These are phyloP conservation scores for Trachelus stipa DNA, from an alignment of 2,888 invertebrate genomes.

Conservation along the genomic window DNA sequence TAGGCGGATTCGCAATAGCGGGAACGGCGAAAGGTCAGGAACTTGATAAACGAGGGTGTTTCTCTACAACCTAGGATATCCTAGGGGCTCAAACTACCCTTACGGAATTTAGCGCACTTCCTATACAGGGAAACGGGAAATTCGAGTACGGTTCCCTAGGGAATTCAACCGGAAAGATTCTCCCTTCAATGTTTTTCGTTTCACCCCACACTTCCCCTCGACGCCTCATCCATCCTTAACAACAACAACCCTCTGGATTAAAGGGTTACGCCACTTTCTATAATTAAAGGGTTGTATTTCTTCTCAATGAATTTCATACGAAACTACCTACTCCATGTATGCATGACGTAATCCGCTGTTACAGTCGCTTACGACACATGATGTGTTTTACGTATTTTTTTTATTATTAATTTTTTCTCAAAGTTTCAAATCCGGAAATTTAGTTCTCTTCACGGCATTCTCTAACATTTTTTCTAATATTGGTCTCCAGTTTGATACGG, in stretches of 20 bases:
- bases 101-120: neutral
- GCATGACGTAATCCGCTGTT: neutral
- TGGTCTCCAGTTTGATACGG: neutral
- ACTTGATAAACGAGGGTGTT: constrained; percentile 6
- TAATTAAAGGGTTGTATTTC: neutral
- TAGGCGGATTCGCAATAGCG: neutral
- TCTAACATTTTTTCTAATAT: neutral
- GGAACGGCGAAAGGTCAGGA: constrained; percentile 1
- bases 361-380: neutral
- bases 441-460: neutral
- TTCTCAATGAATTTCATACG: neutral
- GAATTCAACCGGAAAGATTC: neutral
- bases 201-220: neutral
- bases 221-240: neutral
- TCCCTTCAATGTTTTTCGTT: neutral
- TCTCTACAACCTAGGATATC: neutral
- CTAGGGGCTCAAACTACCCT: neutral
- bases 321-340: neutral
- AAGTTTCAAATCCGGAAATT: neutral
- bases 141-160: neutral
- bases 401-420: neutral
- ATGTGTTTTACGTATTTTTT: neutral
- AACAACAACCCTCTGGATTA: neutral
- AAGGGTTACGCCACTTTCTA: neutral
- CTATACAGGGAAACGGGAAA: neutral